Percentiles rank a stretch among this genome's conserved stretches.
Evolutionary conservation across 1,140 invertebrate genomes (phyloP).

Genomic region (Trissolcus basalis): DNA sequence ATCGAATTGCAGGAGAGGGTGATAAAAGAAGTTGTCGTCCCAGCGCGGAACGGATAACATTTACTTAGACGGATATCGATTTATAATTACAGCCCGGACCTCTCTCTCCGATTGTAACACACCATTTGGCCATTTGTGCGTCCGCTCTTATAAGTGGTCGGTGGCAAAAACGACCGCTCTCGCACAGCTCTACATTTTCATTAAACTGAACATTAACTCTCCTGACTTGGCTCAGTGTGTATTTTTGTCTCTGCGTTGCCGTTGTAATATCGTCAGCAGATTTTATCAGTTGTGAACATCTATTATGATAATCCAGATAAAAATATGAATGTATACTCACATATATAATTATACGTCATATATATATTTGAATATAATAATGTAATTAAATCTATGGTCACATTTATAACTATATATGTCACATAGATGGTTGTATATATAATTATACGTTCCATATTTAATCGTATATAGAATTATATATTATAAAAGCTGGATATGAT

Average conservation of each 20-base stretch:
- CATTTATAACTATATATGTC: too few species aligned
- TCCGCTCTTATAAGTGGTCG: slow-evolving; percentile 41
- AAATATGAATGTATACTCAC: too few species aligned
- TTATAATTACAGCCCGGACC: slow-evolving; percentile 35
- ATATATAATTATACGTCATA: too few species aligned
- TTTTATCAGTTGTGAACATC: background rate
- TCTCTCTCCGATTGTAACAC: slow-evolving; percentile 10
- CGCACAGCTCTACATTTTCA: slow-evolving; percentile 31
- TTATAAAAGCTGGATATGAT: too few species aligned
- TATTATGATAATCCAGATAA: too few species aligned
- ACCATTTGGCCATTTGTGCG: slow-evolving; percentile 15
- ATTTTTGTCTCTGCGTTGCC: background rate
- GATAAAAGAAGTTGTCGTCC: slow-evolving; percentile 12
- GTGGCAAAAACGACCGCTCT: slow-evolving; percentile 17
- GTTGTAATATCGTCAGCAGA: background rate
- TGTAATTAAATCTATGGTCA: too few species aligned
- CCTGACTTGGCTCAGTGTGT: background rate
- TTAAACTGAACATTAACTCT: slow-evolving; percentile 23
- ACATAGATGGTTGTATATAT: too few species aligned
- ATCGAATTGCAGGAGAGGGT: slow-evolving; percentile 2
- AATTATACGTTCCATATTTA: too few species aligned
- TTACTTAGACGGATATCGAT: slow-evolving; percentile 40
- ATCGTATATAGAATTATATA: too few species aligned
- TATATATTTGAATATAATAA: too few species aligned
- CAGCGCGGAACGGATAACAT: slow-evolving; percentile 30